Percentiles rank a stretch among this genome's conserved stretches.
These are phyloP conservation scores for Salvelinus alpinus DNA, from an alignment of 2,113 vertebrate genomes.

Conservation along the genomic window DNA sequence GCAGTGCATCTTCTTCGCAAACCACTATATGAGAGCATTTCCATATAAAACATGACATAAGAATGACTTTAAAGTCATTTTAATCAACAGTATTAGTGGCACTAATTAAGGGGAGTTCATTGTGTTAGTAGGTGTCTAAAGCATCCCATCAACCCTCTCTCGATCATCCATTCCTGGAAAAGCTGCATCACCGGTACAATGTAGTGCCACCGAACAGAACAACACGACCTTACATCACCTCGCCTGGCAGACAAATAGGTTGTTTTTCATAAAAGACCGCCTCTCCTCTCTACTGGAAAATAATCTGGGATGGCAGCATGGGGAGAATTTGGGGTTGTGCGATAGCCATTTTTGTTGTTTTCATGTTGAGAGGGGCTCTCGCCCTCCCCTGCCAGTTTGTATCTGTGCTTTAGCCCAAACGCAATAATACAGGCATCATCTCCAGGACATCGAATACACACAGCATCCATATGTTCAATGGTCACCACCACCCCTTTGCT, in stretches of 20 bases:
- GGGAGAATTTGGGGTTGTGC: slow-evolving; percentile 27
- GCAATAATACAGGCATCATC: neutral
- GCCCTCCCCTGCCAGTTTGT: neutral
- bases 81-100: too few species aligned
- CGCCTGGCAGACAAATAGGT: too few species aligned
- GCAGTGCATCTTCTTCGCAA: too few species aligned
- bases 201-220: neutral
- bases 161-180: neutral
- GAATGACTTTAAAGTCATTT: too few species aligned
- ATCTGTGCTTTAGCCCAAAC: neutral
- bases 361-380: neutral
- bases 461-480: too few species aligned
- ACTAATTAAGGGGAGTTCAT: neutral
- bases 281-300: too few species aligned
- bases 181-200: neutral
- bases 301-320: neutral
- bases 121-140: neutral
- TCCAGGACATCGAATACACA: too few species aligned
- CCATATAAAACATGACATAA: too few species aligned
- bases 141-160: neutral
- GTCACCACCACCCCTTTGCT: too few species aligned
- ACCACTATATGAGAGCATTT: too few species aligned
- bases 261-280: too few species aligned
- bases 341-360: neutral
- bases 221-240: neutral